These are phyloP conservation scores for Pyrrhia umbra DNA, from an alignment of 2,888 invertebrate species.

Conservation along the genomic window DNA sequence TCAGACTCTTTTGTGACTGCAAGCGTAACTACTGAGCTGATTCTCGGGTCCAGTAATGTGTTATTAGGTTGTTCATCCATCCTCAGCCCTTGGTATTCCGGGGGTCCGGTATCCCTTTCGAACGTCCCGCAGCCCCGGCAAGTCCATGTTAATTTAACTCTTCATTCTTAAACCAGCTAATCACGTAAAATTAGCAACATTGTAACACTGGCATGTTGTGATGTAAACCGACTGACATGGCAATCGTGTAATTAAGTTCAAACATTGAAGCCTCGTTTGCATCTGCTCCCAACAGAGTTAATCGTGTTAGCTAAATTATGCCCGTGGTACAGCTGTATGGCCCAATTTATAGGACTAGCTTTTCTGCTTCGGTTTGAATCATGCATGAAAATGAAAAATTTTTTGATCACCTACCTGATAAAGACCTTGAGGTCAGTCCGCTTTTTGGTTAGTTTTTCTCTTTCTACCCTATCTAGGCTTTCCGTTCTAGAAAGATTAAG, in stretches of 20 bases:
- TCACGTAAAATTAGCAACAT: conserved; percentile 39
- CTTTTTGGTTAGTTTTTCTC: too few species aligned
- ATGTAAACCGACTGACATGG: conserved; percentile 48
- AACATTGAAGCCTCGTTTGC: conserved; percentile 72
- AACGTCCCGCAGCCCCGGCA: not conserved
- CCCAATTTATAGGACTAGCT: not conserved
- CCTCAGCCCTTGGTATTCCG: too few species aligned
- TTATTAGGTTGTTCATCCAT: too few species aligned
- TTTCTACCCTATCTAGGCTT: too few species aligned
- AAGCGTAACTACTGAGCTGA: too few species aligned
- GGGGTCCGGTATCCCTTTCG: too few species aligned
- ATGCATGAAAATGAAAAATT: too few species aligned
- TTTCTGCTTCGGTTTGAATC: not conserved
- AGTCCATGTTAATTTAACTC: conserved; percentile 16
- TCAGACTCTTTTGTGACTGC: too few species aligned
- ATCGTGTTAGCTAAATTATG: conserved; percentile 70
- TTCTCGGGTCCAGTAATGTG: too few species aligned
- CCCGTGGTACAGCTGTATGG: conserved; percentile 39
- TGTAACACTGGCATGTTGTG: conserved; percentile 26
- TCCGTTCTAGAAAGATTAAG: too few species aligned
- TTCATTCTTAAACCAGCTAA: conserved; percentile 20
- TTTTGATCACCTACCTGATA: too few species aligned
- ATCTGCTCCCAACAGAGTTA: conserved; percentile 66
- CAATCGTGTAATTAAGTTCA: conserved; percentile 73
- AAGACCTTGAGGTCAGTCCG: too few species aligned